These are phyloP conservation scores for Cephus spinipes DNA, from an alignment of 2,888 invertebrate genomes.

Conservation along the genomic window DNA sequence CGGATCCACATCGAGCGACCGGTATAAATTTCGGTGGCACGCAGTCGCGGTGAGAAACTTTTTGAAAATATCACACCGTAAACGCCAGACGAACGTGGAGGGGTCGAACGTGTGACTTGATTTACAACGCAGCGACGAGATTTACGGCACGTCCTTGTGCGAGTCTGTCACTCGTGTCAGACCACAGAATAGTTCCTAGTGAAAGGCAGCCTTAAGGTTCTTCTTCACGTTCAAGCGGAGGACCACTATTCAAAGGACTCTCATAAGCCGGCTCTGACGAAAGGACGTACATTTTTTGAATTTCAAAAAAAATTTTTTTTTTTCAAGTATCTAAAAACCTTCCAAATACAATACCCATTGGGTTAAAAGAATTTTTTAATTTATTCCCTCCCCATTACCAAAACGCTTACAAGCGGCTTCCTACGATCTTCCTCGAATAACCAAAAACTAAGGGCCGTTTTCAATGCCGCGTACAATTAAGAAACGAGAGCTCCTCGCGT, in stretches of 20 bases:
- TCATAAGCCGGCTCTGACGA: background rate
- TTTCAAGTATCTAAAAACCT: too few relatives aligned
- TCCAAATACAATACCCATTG: too few relatives aligned
- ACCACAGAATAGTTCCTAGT: background rate
- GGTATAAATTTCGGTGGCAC: background rate
- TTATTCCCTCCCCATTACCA: too few relatives aligned
- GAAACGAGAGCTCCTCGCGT: too few relatives aligned
- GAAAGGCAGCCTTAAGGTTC: background rate
- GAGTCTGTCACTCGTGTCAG: background rate
- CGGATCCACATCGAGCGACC: background rate
- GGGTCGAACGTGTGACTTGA: slow-evolving; percentile 24
- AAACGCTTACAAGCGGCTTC: too few relatives aligned
- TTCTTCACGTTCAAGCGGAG: background rate
- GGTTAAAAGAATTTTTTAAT: too few relatives aligned
- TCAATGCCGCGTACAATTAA: too few relatives aligned
- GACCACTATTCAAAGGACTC: background rate
- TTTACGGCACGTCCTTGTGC: slow-evolving; percentile 35
- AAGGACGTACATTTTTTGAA: background rate
- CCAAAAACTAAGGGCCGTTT: too few relatives aligned
- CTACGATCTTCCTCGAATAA: background rate
- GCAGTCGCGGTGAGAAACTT: background rate
- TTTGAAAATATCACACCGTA: background rate
- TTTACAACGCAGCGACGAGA: slow-evolving; percentile 35
- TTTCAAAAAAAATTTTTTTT: background rate
- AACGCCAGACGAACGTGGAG: slow-evolving; percentile 12